These are phyloP conservation scores for Listronotus bonariensis DNA, from an alignment of 1,140 invertebrate species.

Conservation along the genomic window DNA sequence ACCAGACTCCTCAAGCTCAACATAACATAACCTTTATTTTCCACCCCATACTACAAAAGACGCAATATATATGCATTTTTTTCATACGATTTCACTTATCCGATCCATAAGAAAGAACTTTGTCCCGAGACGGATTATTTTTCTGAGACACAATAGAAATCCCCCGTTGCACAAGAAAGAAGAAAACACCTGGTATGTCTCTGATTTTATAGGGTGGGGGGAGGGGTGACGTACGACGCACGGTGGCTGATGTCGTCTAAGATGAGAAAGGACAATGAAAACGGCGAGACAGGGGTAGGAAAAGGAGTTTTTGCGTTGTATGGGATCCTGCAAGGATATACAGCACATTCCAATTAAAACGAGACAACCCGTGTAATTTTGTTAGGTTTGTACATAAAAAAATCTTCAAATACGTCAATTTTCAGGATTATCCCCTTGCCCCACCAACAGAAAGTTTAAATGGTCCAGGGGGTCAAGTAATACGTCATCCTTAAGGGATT, in stretches of 20 bases:
- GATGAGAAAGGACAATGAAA: not conserved
- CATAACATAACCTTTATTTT: not conserved
- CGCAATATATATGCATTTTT: not conserved
- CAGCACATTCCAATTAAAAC: too few relatives aligned
- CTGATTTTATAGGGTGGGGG: not conserved
- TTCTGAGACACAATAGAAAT: conserved; percentile 19
- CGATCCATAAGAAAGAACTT: not conserved
- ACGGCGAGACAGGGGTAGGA: conserved; percentile 1
- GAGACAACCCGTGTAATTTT: too few relatives aligned
- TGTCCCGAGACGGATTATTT: conserved; percentile 6
- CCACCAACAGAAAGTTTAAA: too few relatives aligned
- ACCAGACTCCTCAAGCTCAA: too few relatives aligned
- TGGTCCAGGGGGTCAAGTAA: too few relatives aligned
- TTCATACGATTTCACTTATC: conserved; percentile 2
- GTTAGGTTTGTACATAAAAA: too few relatives aligned
- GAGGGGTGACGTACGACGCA: not conserved
- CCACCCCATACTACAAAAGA: not conserved
- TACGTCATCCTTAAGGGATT: too few relatives aligned
- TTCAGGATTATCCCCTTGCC: too few relatives aligned
- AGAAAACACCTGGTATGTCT: conserved; percentile 10
- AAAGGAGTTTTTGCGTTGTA: not conserved
- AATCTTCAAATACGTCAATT: too few relatives aligned
- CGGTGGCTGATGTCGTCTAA: not conserved
- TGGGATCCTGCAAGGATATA: too few relatives aligned
- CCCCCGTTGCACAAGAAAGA: conserved; percentile 18